Conservation (phyloP, 2,797 vertebrate genomes). For the Coreius guichenoti region DNA sequence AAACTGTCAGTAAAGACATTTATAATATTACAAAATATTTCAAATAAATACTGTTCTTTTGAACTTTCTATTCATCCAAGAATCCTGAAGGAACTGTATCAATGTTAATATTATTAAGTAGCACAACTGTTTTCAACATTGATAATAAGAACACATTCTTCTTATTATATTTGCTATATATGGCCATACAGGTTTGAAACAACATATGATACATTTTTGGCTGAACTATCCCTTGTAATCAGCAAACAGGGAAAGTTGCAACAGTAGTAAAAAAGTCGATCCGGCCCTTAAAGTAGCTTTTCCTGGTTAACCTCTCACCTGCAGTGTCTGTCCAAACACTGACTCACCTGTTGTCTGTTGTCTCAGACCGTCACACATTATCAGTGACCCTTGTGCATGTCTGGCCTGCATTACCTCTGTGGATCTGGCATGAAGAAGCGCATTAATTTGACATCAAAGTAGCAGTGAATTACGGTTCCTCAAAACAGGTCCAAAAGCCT, state of each 20-base stretch:
- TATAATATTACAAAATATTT: neutral
- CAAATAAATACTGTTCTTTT: neutral
- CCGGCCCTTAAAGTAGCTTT: conserved; percentile 47
- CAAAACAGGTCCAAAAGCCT: conserved; percentile 11
- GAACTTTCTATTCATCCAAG: too few relatives aligned
- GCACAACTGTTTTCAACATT: neutral
- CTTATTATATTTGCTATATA: neutral
- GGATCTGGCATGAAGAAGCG: conserved; percentile 64
- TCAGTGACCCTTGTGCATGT: conserved; percentile 61
- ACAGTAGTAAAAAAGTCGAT: conserved; percentile 45
- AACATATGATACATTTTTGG: neutral
- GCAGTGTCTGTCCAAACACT: conserved; percentile 62
- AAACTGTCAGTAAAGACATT: neutral
- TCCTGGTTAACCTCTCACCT: conserved; percentile 59
- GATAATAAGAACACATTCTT: neutral
- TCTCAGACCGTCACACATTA: conserved; percentile 62
- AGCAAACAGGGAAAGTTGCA: conserved; percentile 52
- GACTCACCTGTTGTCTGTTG: conserved; percentile 72
- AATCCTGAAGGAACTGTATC: too few relatives aligned
- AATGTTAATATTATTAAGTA: too few relatives aligned
- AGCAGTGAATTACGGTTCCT: neutral
- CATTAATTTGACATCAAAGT: conserved; percentile 53
- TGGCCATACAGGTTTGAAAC: neutral
- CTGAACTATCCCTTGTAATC: conserved; percentile 1
- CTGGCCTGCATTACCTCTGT: conserved; percentile 49